Conservation (phyloP, 2,113 vertebrate genomes). For the Choloepus hoffmanni region DNA sequence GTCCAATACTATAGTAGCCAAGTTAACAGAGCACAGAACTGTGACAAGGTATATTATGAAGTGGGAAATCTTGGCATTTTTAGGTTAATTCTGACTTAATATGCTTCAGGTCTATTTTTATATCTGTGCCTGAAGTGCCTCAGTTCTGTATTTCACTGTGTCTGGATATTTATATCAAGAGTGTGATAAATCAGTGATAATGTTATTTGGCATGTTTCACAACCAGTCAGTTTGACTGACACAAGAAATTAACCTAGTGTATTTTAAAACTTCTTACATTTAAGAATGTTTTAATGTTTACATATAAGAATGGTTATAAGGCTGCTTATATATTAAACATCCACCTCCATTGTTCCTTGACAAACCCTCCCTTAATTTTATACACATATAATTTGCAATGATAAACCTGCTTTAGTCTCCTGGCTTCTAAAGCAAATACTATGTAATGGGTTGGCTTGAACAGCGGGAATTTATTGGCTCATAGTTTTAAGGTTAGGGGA, state of each 20-base stretch:
- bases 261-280: constrained; percentile 69
- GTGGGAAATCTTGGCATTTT: constrained; percentile 67
- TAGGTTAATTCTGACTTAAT: constrained; percentile 80
- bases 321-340: constrained; percentile 32
- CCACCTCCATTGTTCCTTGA: constrained; percentile 6
- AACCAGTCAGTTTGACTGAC: constrained; percentile 78
- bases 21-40: not conserved
- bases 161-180: constrained; percentile 68
- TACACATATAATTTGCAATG: not conserved
- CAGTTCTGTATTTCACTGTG: constrained; percentile 59
- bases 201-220: constrained; percentile 79
- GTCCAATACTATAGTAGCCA: too few species aligned
- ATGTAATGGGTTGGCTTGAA: too few species aligned
- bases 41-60: not conserved
- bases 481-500: too few species aligned
- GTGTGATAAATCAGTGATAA: constrained; percentile 79
- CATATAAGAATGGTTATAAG: constrained; percentile 42
- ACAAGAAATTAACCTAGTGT: constrained; percentile 44
- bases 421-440: too few species aligned
- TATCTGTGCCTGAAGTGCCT: constrained; percentile 59
- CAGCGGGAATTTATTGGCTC: too few species aligned
- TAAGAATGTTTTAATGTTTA: too few species aligned
- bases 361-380: constrained; percentile 47
- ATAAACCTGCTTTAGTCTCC: too few species aligned
- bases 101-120: constrained; percentile 78